Evolutionary conservation across 2,888 invertebrate genomes (phyloP).

Genomic region (Parochlus steinenii): DNA sequence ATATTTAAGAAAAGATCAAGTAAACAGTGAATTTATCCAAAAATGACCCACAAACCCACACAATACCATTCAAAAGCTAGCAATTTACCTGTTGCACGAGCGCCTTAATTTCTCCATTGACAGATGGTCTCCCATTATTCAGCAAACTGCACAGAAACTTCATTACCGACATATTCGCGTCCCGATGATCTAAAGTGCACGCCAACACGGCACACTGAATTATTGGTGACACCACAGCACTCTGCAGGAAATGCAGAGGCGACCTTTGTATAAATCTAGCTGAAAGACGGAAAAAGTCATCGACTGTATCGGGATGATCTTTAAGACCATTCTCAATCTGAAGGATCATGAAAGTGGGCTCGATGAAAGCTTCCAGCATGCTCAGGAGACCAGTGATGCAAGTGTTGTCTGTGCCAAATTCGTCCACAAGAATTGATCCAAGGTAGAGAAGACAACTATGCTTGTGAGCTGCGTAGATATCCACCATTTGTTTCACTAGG

Average conservation of each 20-base stretch:
- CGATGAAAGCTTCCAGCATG: conserved; percentile 72
- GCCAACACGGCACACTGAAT: conserved; percentile 72
- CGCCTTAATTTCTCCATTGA: conserved; percentile 26
- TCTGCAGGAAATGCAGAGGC: conserved; percentile 66
- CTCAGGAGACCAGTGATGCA: conserved; percentile 66
- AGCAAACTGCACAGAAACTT: conserved; percentile 84
- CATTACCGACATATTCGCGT: conserved; percentile 91
- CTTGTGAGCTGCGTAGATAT: conserved; percentile 56
- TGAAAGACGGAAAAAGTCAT: conserved; percentile 68
- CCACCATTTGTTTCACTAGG: conserved; percentile 67
- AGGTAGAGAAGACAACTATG: conserved; percentile 87
- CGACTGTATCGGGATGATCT: conserved; percentile 94
- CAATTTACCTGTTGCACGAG: no score
- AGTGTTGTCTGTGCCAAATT: conserved; percentile 47
- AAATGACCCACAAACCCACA: conserved; percentile 20
- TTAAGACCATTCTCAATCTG: conserved; percentile 63
- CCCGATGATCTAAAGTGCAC: conserved; percentile 76
- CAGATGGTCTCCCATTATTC: conserved; percentile 37
- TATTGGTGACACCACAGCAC: conserved; percentile 53
- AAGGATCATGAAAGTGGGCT: conserved; percentile 63
- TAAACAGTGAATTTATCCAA: no score
- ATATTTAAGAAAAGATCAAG: no score
- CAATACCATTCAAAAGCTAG: no score
- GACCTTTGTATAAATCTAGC: conserved; percentile 70
- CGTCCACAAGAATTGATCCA: conserved; percentile 78